Conservation (phyloP, 2,113 vertebrate species). For the Pongo pygmaeus region DNA sequence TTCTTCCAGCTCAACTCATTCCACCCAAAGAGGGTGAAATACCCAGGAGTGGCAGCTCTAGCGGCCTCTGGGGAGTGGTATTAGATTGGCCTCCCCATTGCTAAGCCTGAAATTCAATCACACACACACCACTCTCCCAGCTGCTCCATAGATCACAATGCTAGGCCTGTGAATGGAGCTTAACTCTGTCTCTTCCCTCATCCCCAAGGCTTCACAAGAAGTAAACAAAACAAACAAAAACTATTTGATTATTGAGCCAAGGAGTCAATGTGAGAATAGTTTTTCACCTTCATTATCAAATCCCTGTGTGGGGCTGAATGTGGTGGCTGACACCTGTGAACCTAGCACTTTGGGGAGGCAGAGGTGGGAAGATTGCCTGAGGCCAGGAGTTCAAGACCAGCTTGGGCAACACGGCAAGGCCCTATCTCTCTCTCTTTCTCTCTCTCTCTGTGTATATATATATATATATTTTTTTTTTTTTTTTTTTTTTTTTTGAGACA, state of each 20-base stretch:
- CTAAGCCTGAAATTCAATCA: not conserved
- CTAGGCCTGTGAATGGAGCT: not conserved
- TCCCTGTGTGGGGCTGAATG: not conserved
- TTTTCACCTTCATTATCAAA: constrained; percentile 52
- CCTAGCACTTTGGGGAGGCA: no score
- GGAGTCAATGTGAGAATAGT: not conserved
- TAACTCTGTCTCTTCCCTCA: not conserved
- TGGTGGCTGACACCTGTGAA: no score
- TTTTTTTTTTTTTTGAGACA: no score
- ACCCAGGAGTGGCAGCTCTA: not conserved
- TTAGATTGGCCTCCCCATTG: not conserved
- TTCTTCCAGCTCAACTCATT: constrained; percentile 34
- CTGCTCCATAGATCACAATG: not conserved
- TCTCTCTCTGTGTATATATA: no score
- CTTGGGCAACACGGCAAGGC: no score
- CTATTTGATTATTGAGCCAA: not conserved
- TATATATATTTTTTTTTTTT: no score
- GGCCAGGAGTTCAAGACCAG: no score
- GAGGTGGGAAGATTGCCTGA: no score
- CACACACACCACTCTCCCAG: not conserved
- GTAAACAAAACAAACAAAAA: not conserved
- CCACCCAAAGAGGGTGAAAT: not conserved
- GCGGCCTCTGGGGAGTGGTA: not conserved
- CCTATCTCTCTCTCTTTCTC: no score
- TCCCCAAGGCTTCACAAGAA: not conserved